Percentiles rank a stretch among this genome's conserved stretches.
Evolutionary conservation across 2,888 invertebrate species (phyloP).

Genomic region (Oxyteleia sp.): DNA sequence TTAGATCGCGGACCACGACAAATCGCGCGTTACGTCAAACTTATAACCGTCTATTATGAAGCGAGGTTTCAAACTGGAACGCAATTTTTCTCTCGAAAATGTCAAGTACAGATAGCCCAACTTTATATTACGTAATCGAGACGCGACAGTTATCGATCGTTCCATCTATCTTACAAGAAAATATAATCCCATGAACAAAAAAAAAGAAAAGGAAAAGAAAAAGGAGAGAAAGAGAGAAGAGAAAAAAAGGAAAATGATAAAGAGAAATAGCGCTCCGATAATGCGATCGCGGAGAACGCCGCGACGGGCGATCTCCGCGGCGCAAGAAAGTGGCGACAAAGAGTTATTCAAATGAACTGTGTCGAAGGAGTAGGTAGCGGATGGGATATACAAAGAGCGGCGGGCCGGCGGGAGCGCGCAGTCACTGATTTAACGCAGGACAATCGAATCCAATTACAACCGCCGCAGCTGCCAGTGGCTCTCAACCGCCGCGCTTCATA

Average conservation of each 20-base stretch:
- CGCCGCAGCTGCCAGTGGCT: too few species aligned
- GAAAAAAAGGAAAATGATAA: too few species aligned
- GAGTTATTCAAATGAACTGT: conserved; percentile 83
- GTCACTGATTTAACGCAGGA: too few species aligned
- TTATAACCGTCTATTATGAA: conserved; percentile 58
- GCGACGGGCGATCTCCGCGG: conserved; percentile 76
- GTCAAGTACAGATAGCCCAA: conserved; percentile 69
- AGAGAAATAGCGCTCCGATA: conserved; percentile 53
- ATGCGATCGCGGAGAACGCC: conserved; percentile 66
- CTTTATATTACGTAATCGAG: conserved; percentile 69
- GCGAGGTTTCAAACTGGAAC: conserved; percentile 47
- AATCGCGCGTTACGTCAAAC: conserved; percentile 44
- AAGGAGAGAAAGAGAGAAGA: too few species aligned
- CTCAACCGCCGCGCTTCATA: too few species aligned
- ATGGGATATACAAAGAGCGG: too few species aligned
- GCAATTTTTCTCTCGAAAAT: conserved; percentile 65
- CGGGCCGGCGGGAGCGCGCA: too few species aligned
- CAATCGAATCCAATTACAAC: too few species aligned
- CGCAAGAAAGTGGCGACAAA: conserved; percentile 70
- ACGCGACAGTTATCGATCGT: conserved; percentile 70
- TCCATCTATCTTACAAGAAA: conserved; percentile 57
- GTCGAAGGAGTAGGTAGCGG: too few species aligned
- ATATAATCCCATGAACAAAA: conserved; percentile 42
- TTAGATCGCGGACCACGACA: conserved; percentile 19
- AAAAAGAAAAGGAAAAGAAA: too few species aligned